phyloP scores from a whole-genome alignment of 2,888 invertebrate genomes.

The Julus scandinavius region DNA sequence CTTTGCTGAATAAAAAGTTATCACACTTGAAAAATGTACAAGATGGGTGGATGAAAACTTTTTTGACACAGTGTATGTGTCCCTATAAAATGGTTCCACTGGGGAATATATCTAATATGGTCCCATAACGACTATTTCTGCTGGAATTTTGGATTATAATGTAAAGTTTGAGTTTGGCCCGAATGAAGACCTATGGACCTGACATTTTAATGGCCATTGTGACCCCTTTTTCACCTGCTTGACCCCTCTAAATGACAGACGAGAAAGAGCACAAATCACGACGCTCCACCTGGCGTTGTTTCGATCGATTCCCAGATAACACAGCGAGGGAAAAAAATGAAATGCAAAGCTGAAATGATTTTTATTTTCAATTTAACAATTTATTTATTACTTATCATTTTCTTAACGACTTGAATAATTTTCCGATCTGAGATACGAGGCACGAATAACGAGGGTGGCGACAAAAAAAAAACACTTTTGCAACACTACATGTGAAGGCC shows the following conservation, averaged over 20 bases:
- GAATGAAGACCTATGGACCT: conserved; percentile 6
- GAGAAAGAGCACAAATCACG: conserved; percentile 23
- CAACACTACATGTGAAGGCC: background rate
- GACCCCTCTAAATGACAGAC: background rate
- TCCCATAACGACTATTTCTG: too few relatives aligned
- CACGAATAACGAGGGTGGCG: background rate
- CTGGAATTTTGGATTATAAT: too few relatives aligned
- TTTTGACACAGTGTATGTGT: too few relatives aligned
- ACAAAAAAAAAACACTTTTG: background rate
- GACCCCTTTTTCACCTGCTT: conserved; percentile 10
- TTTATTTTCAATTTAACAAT: background rate
- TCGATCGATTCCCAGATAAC: background rate
- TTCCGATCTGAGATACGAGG: background rate
- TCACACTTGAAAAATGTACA: too few relatives aligned
- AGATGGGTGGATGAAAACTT: too few relatives aligned
- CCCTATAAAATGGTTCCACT: too few relatives aligned
- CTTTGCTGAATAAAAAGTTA: too few relatives aligned
- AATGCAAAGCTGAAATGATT: background rate
- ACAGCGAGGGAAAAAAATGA: background rate
- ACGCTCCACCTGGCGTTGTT: background rate
- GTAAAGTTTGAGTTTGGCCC: too few relatives aligned
- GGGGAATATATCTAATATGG: too few relatives aligned
- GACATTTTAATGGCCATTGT: background rate
- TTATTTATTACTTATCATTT: conserved; percentile 25
- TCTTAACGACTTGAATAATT: background rate